Percentiles rank a stretch among this genome's conserved stretches.
These are phyloP conservation scores for Centropyge bicolor DNA, from an alignment of 2,797 vertebrate species.

Conservation along the genomic window DNA sequence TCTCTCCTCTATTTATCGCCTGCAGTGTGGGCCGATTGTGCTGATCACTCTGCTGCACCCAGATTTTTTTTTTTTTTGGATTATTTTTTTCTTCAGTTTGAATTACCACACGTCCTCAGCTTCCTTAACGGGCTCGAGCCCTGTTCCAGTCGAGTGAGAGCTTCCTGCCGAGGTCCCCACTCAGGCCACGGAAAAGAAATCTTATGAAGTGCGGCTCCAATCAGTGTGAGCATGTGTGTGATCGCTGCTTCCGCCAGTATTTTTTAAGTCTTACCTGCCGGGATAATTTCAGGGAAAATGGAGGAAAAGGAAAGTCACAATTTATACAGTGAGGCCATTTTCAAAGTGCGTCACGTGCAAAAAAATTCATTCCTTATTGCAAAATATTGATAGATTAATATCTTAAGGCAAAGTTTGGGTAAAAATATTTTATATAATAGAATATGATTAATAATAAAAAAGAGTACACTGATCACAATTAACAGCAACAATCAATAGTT, in stretches of 20 bases:
- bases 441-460: neutral
- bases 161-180: conserved; percentile 21
- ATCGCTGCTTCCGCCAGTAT: conserved; percentile 12
- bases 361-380: neutral
- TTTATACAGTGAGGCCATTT: neutral
- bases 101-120: conserved; percentile 2
- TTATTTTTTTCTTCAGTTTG: neutral
- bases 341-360: neutral
- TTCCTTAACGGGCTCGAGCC: neutral
- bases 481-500: neutral
- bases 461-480: neutral
- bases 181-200: neutral
- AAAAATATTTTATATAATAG: neutral
- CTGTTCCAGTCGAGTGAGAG: neutral
- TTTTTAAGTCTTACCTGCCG: conserved; percentile 1
- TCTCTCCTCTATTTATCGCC: conserved; percentile 30
- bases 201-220: conserved; percentile 30
- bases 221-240: conserved; percentile 26
- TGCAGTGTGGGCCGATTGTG: neutral
- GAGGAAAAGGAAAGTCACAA: neutral
- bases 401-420: neutral
- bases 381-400: neutral
- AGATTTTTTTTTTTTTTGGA: conserved; percentile 19
- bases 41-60: conserved; percentile 15
- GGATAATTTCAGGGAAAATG: conserved; percentile 9